A percentile compares a stretch with the other conserved stretches of the same genome.
Conservation (phyloP, 1,140 invertebrate genomes). For the Drosophila kurseongensis region DNA sequence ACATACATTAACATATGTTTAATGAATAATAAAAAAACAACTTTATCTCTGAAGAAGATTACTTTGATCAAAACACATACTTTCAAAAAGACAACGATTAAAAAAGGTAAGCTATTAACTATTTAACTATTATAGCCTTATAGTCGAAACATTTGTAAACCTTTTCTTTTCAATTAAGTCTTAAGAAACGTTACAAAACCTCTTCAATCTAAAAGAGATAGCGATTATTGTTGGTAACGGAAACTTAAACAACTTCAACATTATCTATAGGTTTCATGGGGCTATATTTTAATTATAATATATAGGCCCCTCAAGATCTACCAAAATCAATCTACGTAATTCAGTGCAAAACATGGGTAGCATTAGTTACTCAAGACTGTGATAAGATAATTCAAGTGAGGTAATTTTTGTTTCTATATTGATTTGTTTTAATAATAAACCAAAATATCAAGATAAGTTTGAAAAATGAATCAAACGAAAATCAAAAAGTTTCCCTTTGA, state of each 20-base stretch:
- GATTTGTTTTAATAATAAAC: not conserved
- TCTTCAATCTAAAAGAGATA: too few species aligned
- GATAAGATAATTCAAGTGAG: slow-evolving; percentile 14
- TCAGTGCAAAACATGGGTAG: not conserved
- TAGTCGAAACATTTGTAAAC: too few species aligned
- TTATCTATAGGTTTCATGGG: not conserved
- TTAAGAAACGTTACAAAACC: too few species aligned
- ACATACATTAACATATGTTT: too few species aligned
- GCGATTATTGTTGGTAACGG: too few species aligned
- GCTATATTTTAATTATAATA: slow-evolving; percentile 11
- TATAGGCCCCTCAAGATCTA: not conserved
- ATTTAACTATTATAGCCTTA: too few species aligned
- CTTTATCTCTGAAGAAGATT: too few species aligned
- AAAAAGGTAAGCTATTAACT: too few species aligned
- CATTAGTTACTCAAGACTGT: not conserved
- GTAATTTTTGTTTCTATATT: not conserved
- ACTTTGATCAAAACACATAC: too few species aligned
- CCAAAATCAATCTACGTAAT: not conserved
- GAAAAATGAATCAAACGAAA: not conserved
- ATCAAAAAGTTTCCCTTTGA: not conserved
- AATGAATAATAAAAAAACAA: too few species aligned
- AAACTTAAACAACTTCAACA: not conserved
- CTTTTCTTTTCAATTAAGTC: too few species aligned
- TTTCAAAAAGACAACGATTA: too few species aligned
- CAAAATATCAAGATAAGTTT: not conserved